Evolutionary conservation across 2,113 vertebrate genomes (phyloP), one percentile per base, ranked within the genome.

Genomic region (Tetrao urogallus): DNA sequence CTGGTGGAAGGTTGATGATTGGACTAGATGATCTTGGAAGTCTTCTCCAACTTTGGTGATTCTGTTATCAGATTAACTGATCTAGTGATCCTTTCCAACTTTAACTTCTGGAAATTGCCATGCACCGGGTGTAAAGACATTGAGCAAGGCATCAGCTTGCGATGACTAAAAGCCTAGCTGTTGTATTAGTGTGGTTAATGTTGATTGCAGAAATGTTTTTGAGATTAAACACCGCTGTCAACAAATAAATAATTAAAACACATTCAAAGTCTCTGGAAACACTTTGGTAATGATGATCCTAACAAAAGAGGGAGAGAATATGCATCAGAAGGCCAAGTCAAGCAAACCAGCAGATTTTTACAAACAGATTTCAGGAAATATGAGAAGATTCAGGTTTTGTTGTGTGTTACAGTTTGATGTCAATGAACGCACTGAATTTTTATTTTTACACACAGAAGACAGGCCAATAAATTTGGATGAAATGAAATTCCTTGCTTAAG

Each of bases 161-260:
- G 71, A 56, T 82, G 40, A 93, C 82, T 89, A 63, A 89, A 94
- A 89, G 77, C 58, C 67, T 82, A 7, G 3, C 82, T 65, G 66
- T 75, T 61, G 67, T 18, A 2, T 83, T 78, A 79, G 24, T 61
- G 54, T 32, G 13, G 40, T 66, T 66, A 75, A 77, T 42, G 67
- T 3, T 79, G 75, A 89, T 63, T 73, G 58, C 63, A 96, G 74
- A 95, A 89, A 80, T 70, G 54, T 71, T 88, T 85, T 82, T 36
- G 58, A 77, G 40, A 88, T 66, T 73, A 48, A 95, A 82, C 34
- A 40, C 32, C 11, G 8, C 16, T 88, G 88, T 89, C 50, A 89
- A 94, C 67, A 88, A 93, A 72, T 30, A 88, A 75, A 75, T 56
- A 76, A 85, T 25, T 64, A 54, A 80, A 82, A 95, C 8, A 17